Percentiles rank a stretch among this genome's conserved stretches.
These are phyloP conservation scores for Numenius arquata DNA, from an alignment of 2,113 vertebrate species.

Conservation along the genomic window DNA sequence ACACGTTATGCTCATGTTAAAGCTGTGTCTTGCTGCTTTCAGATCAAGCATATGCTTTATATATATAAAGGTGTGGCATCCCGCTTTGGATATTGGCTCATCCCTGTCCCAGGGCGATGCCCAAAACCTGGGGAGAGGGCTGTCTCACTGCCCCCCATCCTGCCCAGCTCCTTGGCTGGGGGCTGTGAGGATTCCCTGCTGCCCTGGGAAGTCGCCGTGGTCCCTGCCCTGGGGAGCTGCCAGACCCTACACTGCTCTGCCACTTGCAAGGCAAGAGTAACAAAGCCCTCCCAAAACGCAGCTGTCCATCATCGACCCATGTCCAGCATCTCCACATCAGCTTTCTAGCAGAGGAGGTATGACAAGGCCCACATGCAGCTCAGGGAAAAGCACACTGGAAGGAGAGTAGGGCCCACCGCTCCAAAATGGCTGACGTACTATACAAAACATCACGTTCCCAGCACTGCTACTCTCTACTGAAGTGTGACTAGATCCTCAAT, in stretches of 20 bases:
- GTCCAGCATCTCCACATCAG: neutral
- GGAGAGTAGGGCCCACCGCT: neutral
- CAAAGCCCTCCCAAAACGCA: neutral
- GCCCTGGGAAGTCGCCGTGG: neutral
- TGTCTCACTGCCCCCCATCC: neutral
- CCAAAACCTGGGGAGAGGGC: fast-evolving
- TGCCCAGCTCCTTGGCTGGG: neutral
- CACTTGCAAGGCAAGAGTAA: neutral
- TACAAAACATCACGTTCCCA: neutral
- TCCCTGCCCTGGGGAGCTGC: fast-evolving
- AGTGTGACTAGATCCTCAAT: neutral
- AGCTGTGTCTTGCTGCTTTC: neutral
- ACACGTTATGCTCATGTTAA: neutral
- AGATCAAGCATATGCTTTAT: neutral
- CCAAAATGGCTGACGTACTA: fast-evolving
- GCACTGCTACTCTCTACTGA: neutral
- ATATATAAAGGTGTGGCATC: neutral
- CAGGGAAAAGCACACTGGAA: neutral
- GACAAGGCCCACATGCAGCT: fast-evolving
- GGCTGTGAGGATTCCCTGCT: neutral
- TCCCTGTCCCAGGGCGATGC: neutral
- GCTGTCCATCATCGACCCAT: fast-evolving
- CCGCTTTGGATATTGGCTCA: fast-evolving
- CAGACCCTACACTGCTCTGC: no score
- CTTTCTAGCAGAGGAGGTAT: neutral